These are phyloP conservation scores for Sparidentex hasta DNA, from an alignment of 2,797 vertebrate genomes.

Conservation along the genomic window DNA sequence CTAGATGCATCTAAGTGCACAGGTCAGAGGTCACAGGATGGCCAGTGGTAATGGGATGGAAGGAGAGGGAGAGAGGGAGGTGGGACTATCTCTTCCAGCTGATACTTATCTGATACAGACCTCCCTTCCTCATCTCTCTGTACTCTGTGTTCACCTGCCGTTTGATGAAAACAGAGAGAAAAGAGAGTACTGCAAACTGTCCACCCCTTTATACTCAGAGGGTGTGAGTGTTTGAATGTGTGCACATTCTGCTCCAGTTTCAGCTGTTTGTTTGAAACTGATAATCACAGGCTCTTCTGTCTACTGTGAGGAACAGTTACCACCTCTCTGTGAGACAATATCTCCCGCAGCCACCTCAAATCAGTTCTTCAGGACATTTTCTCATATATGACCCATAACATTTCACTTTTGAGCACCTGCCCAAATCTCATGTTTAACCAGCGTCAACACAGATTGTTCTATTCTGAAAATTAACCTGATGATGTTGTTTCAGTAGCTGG, in stretches of 20 bases:
- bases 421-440: background rate
- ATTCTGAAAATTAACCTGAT: too few species aligned
- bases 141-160: background rate
- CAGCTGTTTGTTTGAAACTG: constrained; percentile 58
- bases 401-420: background rate
- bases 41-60: constrained; percentile 86
- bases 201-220: constrained; percentile 10
- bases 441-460: background rate
- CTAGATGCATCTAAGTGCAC: constrained; percentile 89
- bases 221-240: constrained; percentile 12
- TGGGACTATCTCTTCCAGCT: background rate
- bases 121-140: background rate
- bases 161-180: constrained; percentile 30
- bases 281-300: constrained; percentile 52
- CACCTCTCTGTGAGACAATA: constrained; percentile 28
- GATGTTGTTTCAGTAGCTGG: too few species aligned
- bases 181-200: background rate
- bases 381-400: background rate
- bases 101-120: constrained; percentile 7
- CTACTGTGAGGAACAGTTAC: constrained; percentile 37
- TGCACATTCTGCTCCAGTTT: constrained; percentile 49
- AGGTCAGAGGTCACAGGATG: constrained; percentile 88
- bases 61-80: constrained; percentile 58
- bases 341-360: constrained; percentile 35
- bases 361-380: background rate